Conservation (phyloP, 2,797 vertebrate genomes). For the Margarornis squamiger region DNA sequence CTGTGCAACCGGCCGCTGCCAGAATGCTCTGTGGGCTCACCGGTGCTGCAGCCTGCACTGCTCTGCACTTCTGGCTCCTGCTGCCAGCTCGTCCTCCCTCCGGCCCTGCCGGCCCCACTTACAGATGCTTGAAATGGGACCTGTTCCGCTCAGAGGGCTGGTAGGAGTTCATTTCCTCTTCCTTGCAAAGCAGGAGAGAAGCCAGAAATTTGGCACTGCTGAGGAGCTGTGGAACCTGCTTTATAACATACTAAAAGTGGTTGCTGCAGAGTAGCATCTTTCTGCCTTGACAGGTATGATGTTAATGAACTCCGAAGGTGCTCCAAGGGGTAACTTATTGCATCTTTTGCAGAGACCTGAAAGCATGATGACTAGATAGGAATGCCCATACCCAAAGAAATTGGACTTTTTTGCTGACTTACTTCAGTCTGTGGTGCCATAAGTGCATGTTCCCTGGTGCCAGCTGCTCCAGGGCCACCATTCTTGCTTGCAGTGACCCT, state of each 20-base stretch:
- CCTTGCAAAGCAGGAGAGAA: not conserved
- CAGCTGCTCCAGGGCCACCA: not conserved
- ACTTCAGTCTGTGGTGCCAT: not conserved
- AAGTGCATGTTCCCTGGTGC: not conserved
- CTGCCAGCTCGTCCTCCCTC: fast-evolving
- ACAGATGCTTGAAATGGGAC: not conserved
- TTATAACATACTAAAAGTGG: not conserved
- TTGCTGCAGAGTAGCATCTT: not conserved
- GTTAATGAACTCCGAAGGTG: not conserved
- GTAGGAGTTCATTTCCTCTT: not conserved
- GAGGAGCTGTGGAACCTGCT: not conserved
- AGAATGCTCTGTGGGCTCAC: not conserved
- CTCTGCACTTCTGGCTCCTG: not conserved
- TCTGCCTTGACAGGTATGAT: not conserved
- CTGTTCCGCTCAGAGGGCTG: not conserved
- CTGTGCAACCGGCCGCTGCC: not conserved
- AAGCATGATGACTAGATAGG: not conserved
- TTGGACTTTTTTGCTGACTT: not conserved
- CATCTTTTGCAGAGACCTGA: not conserved
- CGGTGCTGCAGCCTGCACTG: not conserved
- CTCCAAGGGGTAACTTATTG: not conserved
- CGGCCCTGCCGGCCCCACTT: not conserved
- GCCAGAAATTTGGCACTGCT: not conserved
- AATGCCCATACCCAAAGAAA: not conserved
- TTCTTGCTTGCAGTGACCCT: not conserved